Base-by-base conservation (phyloP, 2,113 vertebrate genomes). In the Porphyrio hochstetteri region DNA sequence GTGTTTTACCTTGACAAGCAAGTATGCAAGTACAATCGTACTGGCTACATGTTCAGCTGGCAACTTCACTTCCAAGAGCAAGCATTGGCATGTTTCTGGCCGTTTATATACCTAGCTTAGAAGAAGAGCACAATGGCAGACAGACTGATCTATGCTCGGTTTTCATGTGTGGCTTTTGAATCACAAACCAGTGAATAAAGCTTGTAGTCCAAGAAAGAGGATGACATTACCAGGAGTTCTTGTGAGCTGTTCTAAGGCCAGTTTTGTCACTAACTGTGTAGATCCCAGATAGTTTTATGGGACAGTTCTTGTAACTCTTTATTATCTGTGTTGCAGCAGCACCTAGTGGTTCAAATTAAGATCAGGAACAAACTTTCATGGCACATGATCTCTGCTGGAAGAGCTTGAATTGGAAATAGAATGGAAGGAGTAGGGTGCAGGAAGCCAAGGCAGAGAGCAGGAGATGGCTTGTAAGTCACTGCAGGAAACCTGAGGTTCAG, bases 301-400 rank as follows among this genome's bases (percentile, higher is more conserved):
- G 65, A 86, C 56, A 63, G 31, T 91, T 91, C 70, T n/a, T 74
- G 55, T 84, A 68, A 42, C 75, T 92, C 69, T 68, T 82, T 91
- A 74, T 92, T 92, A 35, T 67, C 67, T 93, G 94, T 97, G 90
- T 65, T 94, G 85, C 90, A 97, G 96, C 95, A 96, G 90, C 96
- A 95, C 93, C 96, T 97, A 95, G 94, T 97, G 95, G 95, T 90
- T 95, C 90, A 91, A 88, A 76, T 87, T 82, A 79, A 89, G 89
- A 94, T 95, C 57, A 69, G 61, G 61, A 86, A 27, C 4, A 6
- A 84, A 57, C 16, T 72, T 63, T 3, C 3, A 27, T 69, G 93
- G 63, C 67, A 53, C 42, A 40, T 46, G 57, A 69, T 91, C 27
- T 78, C 57, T 88, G 38, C 82, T 90, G 36, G 61, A 70, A 82